A percentile compares a stretch with the other conserved stretches of the same genome.
phyloP scores from a whole-genome alignment of 2,888 invertebrate genomes.

The Dicyrtomina minuta region DNA sequence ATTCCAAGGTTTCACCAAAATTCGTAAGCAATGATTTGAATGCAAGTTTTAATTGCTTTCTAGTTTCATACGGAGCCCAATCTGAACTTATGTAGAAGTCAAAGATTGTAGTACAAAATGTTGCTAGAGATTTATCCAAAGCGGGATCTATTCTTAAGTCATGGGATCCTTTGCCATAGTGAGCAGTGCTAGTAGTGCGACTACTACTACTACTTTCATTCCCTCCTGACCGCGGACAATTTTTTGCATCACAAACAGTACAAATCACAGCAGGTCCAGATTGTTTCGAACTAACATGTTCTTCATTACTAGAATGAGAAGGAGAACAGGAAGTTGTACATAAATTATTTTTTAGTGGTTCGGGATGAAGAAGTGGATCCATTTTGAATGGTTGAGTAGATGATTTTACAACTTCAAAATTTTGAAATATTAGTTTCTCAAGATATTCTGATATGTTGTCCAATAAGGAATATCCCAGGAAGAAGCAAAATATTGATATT shows the following conservation, averaged over 20 bases:
- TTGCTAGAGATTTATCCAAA: slow-evolving; percentile 47
- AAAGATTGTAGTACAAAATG: slow-evolving; percentile 44
- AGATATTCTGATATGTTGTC: slow-evolving; percentile 16
- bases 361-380: slow-evolving; percentile 23
- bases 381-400: background rate
- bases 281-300: background rate
- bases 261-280: background rate
- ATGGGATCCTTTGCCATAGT: slow-evolving; percentile 16
- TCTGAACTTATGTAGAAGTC: slow-evolving; percentile 43
- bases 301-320: background rate
- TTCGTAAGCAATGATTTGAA: slow-evolving; percentile 43
- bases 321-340: background rate
- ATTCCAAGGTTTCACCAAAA: slow-evolving; percentile 38
- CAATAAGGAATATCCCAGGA: slow-evolving; percentile 40
- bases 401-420: background rate
- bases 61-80: slow-evolving; percentile 51
- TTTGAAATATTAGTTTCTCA: background rate
- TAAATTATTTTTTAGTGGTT: background rate
- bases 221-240: slow-evolving; percentile 1
- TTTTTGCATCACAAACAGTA: slow-evolving; percentile 15
- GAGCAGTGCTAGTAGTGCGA: background rate
- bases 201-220: background rate
- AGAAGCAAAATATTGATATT: slow-evolving; percentile 34
- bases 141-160: slow-evolving; percentile 42
- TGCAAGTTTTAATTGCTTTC: slow-evolving; percentile 42